Conservation (phyloP, 2,888 invertebrate genomes). For the Oithona nana region DNA sequence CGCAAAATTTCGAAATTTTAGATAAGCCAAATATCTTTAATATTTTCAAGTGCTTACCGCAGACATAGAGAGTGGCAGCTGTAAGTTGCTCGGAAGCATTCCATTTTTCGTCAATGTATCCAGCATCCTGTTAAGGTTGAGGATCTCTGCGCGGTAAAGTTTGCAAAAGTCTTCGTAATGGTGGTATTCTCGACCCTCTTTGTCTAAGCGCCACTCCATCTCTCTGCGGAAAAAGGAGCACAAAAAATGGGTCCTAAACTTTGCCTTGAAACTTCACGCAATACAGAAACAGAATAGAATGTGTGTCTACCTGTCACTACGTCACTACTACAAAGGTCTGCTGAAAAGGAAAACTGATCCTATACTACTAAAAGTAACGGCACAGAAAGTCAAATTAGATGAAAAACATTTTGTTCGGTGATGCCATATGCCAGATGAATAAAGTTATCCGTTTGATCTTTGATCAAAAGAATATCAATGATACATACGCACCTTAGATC, state of each 20-base stretch:
- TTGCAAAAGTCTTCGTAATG: conserved; percentile 15
- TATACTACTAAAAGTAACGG: too few relatives aligned
- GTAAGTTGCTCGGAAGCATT: neutral
- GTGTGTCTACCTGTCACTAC: neutral
- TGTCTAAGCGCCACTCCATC: conserved; percentile 10
- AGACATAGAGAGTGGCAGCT: neutral
- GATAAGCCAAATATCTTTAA: neutral
- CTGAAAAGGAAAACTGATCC: too few relatives aligned
- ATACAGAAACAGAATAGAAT: too few relatives aligned
- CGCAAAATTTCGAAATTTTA: neutral
- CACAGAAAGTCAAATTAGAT: too few relatives aligned
- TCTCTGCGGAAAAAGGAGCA: too few relatives aligned
- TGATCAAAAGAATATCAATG: too few relatives aligned
- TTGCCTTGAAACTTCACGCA: too few relatives aligned
- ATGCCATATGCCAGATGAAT: too few relatives aligned
- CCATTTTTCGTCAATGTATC: conserved; percentile 5
- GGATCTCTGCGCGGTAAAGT: conserved; percentile 12
- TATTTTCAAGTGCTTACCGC: neutral
- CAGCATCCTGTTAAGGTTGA: conserved; percentile 1
- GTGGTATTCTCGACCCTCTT: conserved; percentile 14
- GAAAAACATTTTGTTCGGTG: too few relatives aligned
- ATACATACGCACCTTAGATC: neutral
- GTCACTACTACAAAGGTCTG: neutral
- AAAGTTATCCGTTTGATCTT: too few relatives aligned
- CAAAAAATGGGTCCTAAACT: too few relatives aligned